Evolutionary conservation across 2,113 vertebrate species (phyloP), one percentile per base, ranked within the genome.

Genomic region (Pygoscelis antarcticus): DNA sequence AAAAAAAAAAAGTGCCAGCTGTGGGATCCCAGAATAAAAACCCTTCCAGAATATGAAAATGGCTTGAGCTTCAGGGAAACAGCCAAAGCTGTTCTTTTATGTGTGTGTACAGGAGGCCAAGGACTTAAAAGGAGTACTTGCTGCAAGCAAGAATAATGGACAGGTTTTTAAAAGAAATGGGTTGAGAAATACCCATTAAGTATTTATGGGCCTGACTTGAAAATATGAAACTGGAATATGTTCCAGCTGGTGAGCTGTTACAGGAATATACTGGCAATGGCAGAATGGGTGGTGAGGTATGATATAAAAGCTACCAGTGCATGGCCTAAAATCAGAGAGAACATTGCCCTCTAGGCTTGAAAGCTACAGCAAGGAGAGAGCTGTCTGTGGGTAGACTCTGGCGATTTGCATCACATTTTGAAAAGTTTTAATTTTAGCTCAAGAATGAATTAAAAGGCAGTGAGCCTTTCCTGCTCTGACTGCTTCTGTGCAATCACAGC

Each of bases 1-100:
- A 5, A 25, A 4, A 3, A 12, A 15, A 22, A 23, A 2, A 6
- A 6, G 20, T 49, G n/a, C 14, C 15, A 8, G 34, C 4, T 52
- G 9, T 66, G 49, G 23, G 55, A n/a, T 20, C 47, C 10, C 7
- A 6, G 58, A n/a, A 51, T 25, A 44, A 61, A 71, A 80, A 5
- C 19, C 30, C 42, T 70, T 27, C 40, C 64, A n/a, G 62, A 23
- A 36, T 1, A 16, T 15, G 80, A 34, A 25, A 27, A 7, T 30
- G 55, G 30, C 16, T 69, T 1, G 2, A 69, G 65, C 36, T 62
- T 51, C 10, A 22, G 91, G 70, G 70, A 64, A 68, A 16, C 3
- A 9, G 42, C 32, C 49, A 6, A 47, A 51, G 42, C 54, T 29
- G 55, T 7, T 49, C 22, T 52, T 36, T 12, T 13, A 5, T 46